These are phyloP conservation scores for Ormyrus nitidulus DNA, from an alignment of 2,888 invertebrate species.

Conservation along the genomic window DNA sequence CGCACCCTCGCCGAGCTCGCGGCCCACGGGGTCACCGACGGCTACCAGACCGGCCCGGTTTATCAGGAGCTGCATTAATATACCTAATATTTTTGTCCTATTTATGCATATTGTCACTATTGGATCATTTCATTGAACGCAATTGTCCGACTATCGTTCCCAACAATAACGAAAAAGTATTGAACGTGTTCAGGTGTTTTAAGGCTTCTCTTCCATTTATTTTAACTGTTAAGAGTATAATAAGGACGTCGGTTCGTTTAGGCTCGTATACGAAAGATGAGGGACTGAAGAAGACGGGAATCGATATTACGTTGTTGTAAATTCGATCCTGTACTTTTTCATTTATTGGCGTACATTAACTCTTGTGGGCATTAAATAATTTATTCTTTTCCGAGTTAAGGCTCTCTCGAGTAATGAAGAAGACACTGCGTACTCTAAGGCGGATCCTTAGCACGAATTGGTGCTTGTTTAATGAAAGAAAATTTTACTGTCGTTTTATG, in stretches of 20 bases:
- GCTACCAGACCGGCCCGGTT: constrained; percentile 63
- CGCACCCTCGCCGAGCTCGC: constrained; percentile 80
- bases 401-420: too few species aligned
- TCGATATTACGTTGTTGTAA: neutral
- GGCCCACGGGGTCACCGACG: constrained; percentile 78
- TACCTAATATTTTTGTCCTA: neutral
- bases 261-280: too few species aligned
- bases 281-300: too few species aligned
- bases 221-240: too few species aligned
- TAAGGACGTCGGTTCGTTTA: too few species aligned
- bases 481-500: too few species aligned
- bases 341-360: neutral
- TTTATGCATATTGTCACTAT: neutral
- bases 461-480: too few species aligned
- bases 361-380: constrained; percentile 23
- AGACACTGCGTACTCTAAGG: too few species aligned
- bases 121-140: constrained; percentile 44
- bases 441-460: too few species aligned
- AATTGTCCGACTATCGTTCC: neutral
- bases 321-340: neutral
- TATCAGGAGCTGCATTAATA: constrained; percentile 71
- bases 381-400: neutral
- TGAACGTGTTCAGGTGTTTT: too few species aligned
- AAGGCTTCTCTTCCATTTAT: too few species aligned
- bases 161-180: constrained; percentile 1